Base-by-base conservation (phyloP, 2,888 invertebrate species). In the Leptinotarsa rubiginosa region DNA sequence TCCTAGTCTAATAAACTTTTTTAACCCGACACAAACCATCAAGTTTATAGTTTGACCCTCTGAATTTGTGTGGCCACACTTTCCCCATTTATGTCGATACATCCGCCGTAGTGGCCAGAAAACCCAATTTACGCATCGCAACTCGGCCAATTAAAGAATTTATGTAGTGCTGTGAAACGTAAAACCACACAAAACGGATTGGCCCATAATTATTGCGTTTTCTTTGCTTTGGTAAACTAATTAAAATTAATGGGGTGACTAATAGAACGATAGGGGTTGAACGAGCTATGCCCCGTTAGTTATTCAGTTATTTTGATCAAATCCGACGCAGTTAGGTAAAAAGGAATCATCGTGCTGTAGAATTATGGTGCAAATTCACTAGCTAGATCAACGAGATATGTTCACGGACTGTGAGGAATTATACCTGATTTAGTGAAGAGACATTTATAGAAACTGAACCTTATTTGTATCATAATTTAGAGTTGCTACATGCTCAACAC, bases 51-150 rank as follows among this genome's bases (percentile, higher is more conserved):
- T 62, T 31, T 1, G 47, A 56, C 47, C 59, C 47, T 47, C 56
- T 56, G 25, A 22, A 69, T 70, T 54, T 47, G 65, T 18, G 31
- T 52, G 65, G 31, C 69, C 69, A 68, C 72, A 75, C 64, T 68
- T 74, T 20, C 73, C 75, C 74, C 69, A 76, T 78, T 74, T 74
- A 71, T 67, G 72, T 77, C 80, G 73, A 76, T 78, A 72, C 77
- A 70, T 78, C 74, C 75, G 75, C 75, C 77, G 64, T 73, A 77
- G 75, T 76, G 76, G 79, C 75, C 72, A 66, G 77, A 73, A 69
- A 72, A 52, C 69, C 77, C 75, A 81, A 80, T 80, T 81, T 79
- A 80, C 75, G 77, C 79, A 75, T 77, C 75, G 75, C 80, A 80
- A 77, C 81, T 82, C 79, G 76, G 77, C 79, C 78, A 81, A 80